phyloP scores from a whole-genome alignment of 2,888 invertebrate species.

The Hydrotaea diabolus region DNA sequence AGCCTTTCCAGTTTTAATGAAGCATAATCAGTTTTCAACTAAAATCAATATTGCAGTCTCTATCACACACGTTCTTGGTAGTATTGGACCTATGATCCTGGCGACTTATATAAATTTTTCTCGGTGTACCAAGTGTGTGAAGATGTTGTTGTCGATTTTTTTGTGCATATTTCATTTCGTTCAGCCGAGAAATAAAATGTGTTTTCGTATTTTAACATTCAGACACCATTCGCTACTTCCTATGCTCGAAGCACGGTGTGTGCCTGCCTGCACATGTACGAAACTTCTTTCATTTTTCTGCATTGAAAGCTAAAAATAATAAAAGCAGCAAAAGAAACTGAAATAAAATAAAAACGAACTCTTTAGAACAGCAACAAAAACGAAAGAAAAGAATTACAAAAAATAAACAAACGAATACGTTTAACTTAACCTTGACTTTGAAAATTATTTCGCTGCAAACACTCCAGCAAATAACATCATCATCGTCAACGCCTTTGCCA shows the following conservation, averaged over 20 bases:
- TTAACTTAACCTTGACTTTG: slow-evolving; percentile 77
- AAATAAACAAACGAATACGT: slow-evolving; percentile 72
- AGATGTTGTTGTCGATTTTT: slow-evolving; percentile 19
- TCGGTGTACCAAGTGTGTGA: slow-evolving; percentile 7
- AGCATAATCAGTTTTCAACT: too few species aligned
- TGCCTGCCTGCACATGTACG: slow-evolving; percentile 5
- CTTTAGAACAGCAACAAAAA: slow-evolving; percentile 48
- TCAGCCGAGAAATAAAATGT: slow-evolving; percentile 51
- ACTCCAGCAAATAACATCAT: slow-evolving; percentile 30
- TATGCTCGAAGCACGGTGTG: slow-evolving; percentile 56
- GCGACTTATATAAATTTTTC: too few species aligned
- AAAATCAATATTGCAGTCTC: too few species aligned
- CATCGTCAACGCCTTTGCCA: slow-evolving; percentile 29
- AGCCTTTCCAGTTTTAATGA: too few species aligned
- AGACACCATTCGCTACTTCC: slow-evolving; percentile 63
- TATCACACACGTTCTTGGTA: too few species aligned
- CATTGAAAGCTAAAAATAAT: slow-evolving; percentile 63
- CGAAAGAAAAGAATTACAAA: slow-evolving; percentile 62
- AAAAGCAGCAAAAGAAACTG: slow-evolving; percentile 6
- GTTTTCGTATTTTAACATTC: slow-evolving; percentile 62
- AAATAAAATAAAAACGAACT: slow-evolving; percentile 8
- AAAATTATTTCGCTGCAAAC: slow-evolving; percentile 66
- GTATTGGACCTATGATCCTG: too few species aligned
- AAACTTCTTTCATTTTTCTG: slow-evolving; percentile 36
- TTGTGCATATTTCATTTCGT: slow-evolving; percentile 25